Conservation (phyloP, 2,797 vertebrate species). For the Limnodromus scolopaceus region DNA sequence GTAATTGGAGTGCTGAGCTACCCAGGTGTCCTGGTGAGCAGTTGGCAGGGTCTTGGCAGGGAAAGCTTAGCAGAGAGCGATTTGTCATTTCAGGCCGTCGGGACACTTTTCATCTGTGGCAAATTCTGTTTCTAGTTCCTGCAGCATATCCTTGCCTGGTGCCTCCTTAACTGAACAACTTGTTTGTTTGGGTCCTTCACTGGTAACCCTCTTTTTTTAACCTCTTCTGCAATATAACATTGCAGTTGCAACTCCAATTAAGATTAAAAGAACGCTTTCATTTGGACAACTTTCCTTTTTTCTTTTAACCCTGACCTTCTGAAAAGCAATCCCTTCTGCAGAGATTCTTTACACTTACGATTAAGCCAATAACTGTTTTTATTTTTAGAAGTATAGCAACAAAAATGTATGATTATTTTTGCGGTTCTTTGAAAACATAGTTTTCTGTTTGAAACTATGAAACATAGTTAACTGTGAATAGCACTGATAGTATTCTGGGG, state of each 20-base stretch:
- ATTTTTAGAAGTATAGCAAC: background rate
- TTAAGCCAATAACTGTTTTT: background rate
- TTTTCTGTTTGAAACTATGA: too few species aligned
- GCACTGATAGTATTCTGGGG: background rate
- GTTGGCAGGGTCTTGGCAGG: background rate
- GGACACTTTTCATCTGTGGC: background rate
- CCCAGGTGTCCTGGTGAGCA: background rate
- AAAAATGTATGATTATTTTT: background rate
- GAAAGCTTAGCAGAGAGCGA: background rate
- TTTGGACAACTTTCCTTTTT: background rate
- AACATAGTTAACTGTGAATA: background rate
- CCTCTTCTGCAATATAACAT: background rate
- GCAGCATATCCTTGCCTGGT: background rate
- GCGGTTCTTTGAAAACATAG: too few species aligned
- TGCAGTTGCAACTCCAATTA: slow-evolving; percentile 6
- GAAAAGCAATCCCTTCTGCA: background rate
- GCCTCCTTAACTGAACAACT: background rate
- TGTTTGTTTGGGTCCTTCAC: background rate
- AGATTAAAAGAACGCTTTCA: background rate
- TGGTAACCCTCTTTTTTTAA: background rate
- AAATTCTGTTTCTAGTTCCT: background rate
- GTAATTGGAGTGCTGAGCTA: slow-evolving; percentile 1
- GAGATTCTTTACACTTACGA: background rate
- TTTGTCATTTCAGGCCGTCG: background rate
- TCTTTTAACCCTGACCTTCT: background rate